phyloP scores from a whole-genome alignment of 2,888 invertebrate species.

The Amiota mariae region DNA sequence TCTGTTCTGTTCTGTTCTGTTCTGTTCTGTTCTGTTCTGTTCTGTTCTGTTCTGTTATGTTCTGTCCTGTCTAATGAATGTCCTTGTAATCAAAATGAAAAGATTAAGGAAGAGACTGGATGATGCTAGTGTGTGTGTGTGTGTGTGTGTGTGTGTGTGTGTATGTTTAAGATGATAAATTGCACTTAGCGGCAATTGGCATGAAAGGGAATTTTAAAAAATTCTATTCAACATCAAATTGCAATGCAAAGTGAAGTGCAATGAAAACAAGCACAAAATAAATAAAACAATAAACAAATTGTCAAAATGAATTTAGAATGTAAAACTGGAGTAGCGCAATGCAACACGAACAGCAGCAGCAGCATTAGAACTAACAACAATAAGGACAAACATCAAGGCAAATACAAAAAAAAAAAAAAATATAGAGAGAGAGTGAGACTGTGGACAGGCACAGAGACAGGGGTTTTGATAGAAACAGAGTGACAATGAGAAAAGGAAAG shows the following conservation, averaged over 20 bases:
- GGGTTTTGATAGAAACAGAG: too few relatives aligned
- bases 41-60: neutral
- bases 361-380: neutral
- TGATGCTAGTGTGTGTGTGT: too few relatives aligned
- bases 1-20: too few relatives aligned
- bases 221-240: neutral
- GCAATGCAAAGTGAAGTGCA: conserved; percentile 11
- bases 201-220: conserved; percentile 6
- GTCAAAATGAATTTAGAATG: neutral
- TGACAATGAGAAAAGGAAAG: neutral
- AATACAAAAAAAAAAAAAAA: too few relatives aligned
- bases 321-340: neutral
- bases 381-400: neutral
- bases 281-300: conserved; percentile 18
- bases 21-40: neutral
- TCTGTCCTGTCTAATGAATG: neutral
- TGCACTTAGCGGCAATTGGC: neutral
- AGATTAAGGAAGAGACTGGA: neutral
- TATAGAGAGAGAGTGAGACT: too few relatives aligned
- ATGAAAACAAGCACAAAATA: conserved; percentile 7
- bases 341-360: neutral
- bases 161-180: too few relatives aligned
- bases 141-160: too few relatives aligned
- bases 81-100: neutral
- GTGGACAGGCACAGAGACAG: too few relatives aligned